These are phyloP conservation scores for Orthosia incerta DNA, from an alignment of 2,888 invertebrate species.

Conservation along the genomic window DNA sequence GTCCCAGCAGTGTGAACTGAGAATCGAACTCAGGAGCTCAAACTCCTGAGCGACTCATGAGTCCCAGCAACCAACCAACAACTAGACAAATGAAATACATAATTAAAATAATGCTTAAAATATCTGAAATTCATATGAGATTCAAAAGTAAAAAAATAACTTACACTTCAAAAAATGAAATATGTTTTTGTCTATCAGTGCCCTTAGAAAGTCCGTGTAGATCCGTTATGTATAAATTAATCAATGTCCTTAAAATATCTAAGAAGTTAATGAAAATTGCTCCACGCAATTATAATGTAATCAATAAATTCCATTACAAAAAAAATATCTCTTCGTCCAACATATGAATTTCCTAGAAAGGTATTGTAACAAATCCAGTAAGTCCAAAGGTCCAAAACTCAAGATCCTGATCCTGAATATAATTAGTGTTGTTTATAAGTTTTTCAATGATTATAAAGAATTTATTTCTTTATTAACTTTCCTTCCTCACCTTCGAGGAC, in stretches of 20 bases:
- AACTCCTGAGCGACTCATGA: no score
- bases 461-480: conserved; percentile 41
- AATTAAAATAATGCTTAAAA: no score
- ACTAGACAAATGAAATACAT: no score
- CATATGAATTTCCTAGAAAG: conserved; percentile 67
- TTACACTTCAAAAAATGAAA: no score
- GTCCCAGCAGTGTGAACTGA: no score
- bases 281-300: conserved; percentile 32
- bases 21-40: no score
- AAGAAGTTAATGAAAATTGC: conserved; percentile 18
- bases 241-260: conserved; percentile 11
- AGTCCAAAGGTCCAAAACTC: conserved; percentile 19
- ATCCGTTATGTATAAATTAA: conserved; percentile 2
- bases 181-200: neutral
- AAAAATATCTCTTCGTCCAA: conserved; percentile 28
- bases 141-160: no score
- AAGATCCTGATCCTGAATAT: conserved; percentile 47
- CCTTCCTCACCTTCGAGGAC: conserved; percentile 57
- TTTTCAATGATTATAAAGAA: conserved; percentile 45
- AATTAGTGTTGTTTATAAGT: conserved; percentile 41
- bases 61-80: no score
- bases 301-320: neutral
- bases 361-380: conserved; percentile 55
- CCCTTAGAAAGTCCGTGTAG: neutral
- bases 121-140: no score